Percentiles rank a stretch among this genome's conserved stretches.
These are phyloP conservation scores for Luehdorfia chinensis DNA, from an alignment of 1,140 invertebrate species.

Conservation along the genomic window DNA sequence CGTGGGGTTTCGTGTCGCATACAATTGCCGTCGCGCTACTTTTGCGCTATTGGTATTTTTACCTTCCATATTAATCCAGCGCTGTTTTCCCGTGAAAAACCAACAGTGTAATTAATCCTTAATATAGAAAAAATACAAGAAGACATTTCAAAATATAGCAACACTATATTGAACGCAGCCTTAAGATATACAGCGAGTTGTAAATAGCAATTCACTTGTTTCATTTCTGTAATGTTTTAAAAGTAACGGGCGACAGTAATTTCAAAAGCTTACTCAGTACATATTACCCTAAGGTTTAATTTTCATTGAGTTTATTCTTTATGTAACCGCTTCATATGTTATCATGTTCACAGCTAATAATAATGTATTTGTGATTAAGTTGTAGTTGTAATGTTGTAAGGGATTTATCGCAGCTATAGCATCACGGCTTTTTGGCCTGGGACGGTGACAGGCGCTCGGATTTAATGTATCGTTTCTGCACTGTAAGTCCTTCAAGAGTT, in stretches of 20 bases:
- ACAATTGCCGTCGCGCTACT: too few species aligned
- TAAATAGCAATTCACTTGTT: background rate
- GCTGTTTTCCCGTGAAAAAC: too few species aligned
- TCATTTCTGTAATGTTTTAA: background rate
- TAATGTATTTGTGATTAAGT: background rate
- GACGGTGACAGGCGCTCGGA: background rate
- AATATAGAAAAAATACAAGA: too few species aligned
- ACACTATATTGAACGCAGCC: background rate
- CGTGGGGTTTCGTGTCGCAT: too few species aligned
- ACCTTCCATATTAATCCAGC: too few species aligned
- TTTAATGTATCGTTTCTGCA: background rate
- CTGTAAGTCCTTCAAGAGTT: too few species aligned
- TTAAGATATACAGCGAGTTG: background rate
- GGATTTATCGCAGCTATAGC: background rate
- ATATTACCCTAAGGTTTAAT: background rate
- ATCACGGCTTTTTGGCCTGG: background rate
- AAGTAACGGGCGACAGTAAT: background rate
- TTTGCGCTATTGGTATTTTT: too few species aligned
- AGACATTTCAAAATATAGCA: background rate
- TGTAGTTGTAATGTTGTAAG: background rate
- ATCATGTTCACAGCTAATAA: background rate
- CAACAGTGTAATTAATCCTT: too few species aligned
- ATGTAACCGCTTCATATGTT: background rate
- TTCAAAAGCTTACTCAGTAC: background rate
- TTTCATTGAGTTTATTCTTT: background rate